Evolutionary conservation across 2,888 invertebrate genomes (phyloP), one percentile per base, ranked within the genome.

Genomic region (Dicycla oo): DNA sequence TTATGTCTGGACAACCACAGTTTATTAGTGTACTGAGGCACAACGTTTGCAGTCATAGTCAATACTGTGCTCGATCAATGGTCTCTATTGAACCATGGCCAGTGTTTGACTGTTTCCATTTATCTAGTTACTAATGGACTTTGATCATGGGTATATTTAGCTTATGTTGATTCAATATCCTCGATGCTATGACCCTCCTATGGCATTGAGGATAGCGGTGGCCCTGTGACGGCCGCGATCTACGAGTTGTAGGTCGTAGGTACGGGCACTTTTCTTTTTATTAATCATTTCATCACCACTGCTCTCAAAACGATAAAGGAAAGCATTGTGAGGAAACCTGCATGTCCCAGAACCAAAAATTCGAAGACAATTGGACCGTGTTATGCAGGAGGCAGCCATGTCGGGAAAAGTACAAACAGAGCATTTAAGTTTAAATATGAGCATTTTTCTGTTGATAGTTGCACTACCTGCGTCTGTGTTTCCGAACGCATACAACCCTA

Each of bases 31-130:
- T 26, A 58, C 15, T 23, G 23, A 30, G n/a, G n/a, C n/a, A n/a
- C n/a, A n/a, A n/a, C n/a, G n/a, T n/a, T n/a, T n/a, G n/a, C n/a
- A n/a, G n/a, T n/a, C n/a, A n/a, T n/a, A n/a, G n/a, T n/a, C n/a
- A n/a, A n/a, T n/a, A n/a, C n/a, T n/a, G 2, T 43, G n/a, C 23
- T 40, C 5, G 1, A 61, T 74, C 68, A 78, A 80, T 68, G 26
- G 40, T 1, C 1, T 7, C 15, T 23, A 20, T 75, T 75, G 45
- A 67, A 67, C 53, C 8, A 11, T 23, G 13, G 38, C 15, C 43
- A 47, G 15, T n/a, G 23, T 34, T 45, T 53, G 20, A 13, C 26
- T 34, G 3, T 20, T 58, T n/a, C 43, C 20, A 47, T 61, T 62
- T 45, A 20, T 43, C n/a, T 45, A 62, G 20, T 34, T 26, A 47